A percentile compares a stretch with the other conserved stretches of the same genome.
Conservation (phyloP, 2,888 invertebrate species). For the Chydorus sphaericus region DNA sequence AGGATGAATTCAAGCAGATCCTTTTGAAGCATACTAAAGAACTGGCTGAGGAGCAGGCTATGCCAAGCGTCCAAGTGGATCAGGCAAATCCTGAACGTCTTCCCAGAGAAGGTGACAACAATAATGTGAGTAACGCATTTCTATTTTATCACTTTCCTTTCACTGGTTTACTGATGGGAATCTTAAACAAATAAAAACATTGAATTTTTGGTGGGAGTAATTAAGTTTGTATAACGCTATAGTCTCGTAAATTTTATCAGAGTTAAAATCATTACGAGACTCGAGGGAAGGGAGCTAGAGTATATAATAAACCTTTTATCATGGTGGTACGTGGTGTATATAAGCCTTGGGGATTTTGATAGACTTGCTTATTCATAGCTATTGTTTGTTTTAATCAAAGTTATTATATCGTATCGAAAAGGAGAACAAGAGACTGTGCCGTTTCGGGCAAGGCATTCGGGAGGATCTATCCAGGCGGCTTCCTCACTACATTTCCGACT, state of each 20-base stretch:
- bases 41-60: slow-evolving; percentile 30
- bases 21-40: slow-evolving; percentile 33
- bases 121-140: neutral
- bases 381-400: neutral
- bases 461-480: slow-evolving; percentile 35
- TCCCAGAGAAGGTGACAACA: neutral
- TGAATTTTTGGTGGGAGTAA: neutral
- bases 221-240: too few relatives aligned
- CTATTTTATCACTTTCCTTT: neutral
- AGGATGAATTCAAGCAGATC: slow-evolving; percentile 37
- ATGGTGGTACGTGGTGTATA: too few relatives aligned
- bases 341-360: too few relatives aligned
- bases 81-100: neutral
- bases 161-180: neutral
- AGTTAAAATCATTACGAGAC: neutral
- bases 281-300: too few relatives aligned
- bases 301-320: too few relatives aligned
- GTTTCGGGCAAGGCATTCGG: slow-evolving; percentile 31
- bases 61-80: neutral
- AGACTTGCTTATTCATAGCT: neutral
- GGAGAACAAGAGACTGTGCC: slow-evolving; percentile 21
- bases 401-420: neutral
- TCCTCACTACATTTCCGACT: slow-evolving; percentile 38
- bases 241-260: too few relatives aligned
- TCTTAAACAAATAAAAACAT: neutral